phyloP scores from a whole-genome alignment of 1,140 invertebrate genomes.

The Cydia pomonella region DNA sequence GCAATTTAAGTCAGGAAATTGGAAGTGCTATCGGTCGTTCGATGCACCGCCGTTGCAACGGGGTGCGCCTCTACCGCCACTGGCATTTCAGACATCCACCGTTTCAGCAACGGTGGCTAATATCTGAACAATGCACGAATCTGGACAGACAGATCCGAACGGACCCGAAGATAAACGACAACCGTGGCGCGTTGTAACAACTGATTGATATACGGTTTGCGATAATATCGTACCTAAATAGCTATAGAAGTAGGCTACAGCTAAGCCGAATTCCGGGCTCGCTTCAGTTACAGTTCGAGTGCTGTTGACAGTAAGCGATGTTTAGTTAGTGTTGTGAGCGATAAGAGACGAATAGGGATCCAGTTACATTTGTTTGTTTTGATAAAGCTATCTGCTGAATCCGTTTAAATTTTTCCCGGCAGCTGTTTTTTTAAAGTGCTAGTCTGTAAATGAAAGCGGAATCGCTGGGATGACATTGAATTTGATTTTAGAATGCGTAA shows the following conservation, averaged over 20 bases:
- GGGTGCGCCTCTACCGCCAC: slow-evolving; percentile 56
- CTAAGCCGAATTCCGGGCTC: slow-evolving; percentile 71
- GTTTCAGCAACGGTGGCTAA: slow-evolving; percentile 72
- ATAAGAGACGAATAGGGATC: slow-evolving; percentile 55
- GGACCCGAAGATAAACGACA: slow-evolving; percentile 77
- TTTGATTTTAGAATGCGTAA: neutral
- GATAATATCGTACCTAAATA: slow-evolving; percentile 75
- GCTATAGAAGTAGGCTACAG: slow-evolving; percentile 47
- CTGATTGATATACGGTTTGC: slow-evolving; percentile 77
- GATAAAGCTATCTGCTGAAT: slow-evolving; percentile 34
- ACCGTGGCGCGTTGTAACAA: slow-evolving; percentile 77
- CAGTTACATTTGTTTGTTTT: slow-evolving; percentile 54
- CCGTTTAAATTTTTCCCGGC: neutral
- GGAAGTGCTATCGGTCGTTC: slow-evolving; percentile 74
- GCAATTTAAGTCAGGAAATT: slow-evolving; percentile 80
- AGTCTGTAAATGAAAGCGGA: slow-evolving; percentile 25
- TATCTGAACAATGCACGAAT: slow-evolving; percentile 78
- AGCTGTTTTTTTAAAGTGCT: neutral
- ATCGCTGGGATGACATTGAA: slow-evolving; percentile 31
- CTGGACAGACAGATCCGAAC: slow-evolving; percentile 75
- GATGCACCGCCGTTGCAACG: slow-evolving; percentile 62
- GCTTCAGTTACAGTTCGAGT: slow-evolving; percentile 74
- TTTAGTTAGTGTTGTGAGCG: slow-evolving; percentile 64
- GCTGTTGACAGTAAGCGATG: slow-evolving; percentile 74
- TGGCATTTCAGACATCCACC: slow-evolving; percentile 76